phyloP scores from a whole-genome alignment of 2,113 vertebrate species.

The Oenanthe oenanthe region DNA sequence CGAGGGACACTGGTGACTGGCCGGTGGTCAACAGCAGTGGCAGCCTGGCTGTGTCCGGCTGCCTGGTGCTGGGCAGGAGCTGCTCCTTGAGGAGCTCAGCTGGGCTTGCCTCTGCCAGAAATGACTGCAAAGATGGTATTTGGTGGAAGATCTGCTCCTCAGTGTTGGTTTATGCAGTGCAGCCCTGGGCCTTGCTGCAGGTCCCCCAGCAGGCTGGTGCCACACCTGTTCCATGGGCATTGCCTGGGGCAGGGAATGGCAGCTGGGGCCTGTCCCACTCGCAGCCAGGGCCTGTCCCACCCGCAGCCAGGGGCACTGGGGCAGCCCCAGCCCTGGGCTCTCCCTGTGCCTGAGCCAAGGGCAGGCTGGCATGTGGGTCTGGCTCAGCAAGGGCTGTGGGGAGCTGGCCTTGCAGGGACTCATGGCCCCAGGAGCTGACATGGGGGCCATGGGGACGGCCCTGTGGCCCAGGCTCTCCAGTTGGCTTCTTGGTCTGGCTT shows the following conservation, averaged over 20 bases:
- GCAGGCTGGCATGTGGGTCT: rapidly evolving
- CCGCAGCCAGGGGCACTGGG: not conserved
- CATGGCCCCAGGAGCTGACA: rapidly evolving
- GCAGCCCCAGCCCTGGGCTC: not conserved
- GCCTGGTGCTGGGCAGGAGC: rapidly evolving
- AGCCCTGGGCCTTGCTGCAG: not conserved
- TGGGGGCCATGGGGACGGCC: rapidly evolving
- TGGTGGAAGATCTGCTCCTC: not conserved
- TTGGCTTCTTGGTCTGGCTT: not conserved
- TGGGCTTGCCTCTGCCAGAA: not conserved
- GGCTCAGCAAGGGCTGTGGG: not conserved
- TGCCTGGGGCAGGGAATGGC: not conserved
- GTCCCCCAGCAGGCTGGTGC: rapidly evolving
- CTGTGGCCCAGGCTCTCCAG: rapidly evolving
- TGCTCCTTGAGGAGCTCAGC: not conserved
- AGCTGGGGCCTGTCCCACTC: not conserved
- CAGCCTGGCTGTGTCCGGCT: not conserved
- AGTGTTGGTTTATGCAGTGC: not conserved
- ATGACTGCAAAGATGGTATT: not conserved
- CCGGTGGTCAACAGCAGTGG: not conserved
- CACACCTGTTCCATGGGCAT: rapidly evolving
- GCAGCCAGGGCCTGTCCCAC: not conserved
- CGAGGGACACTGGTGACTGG: not conserved
- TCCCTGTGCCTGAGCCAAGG: not conserved
- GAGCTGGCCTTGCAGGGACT: not conserved